These are phyloP conservation scores for Greenwoodochromis staneri DNA, from an alignment of 2,113 vertebrate genomes.

Conservation along the genomic window DNA sequence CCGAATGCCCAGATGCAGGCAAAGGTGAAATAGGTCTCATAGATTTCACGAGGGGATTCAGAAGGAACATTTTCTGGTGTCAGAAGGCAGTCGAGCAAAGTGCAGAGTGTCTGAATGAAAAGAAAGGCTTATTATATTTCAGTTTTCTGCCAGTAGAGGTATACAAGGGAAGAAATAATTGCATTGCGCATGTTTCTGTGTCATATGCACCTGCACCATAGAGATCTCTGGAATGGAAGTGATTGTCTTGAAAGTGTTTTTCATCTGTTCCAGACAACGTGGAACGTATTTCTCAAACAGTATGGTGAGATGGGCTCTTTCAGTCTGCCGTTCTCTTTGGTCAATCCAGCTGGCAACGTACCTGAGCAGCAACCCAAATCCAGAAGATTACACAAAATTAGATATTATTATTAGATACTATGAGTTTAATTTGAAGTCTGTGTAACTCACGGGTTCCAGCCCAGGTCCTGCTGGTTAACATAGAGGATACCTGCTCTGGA, in stretches of 20 bases:
- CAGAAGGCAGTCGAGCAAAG: slow-evolving; percentile 74
- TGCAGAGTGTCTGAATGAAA: slow-evolving; percentile 67
- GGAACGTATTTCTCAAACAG: slow-evolving; percentile 72
- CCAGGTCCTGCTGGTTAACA: slow-evolving; percentile 71
- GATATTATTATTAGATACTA: neutral
- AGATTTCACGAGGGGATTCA: slow-evolving; percentile 74
- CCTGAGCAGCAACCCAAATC: slow-evolving; percentile 3
- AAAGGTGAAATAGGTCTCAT: slow-evolving; percentile 78
- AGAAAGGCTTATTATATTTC: neutral
- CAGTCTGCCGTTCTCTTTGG: slow-evolving; percentile 66
- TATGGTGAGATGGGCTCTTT: slow-evolving; percentile 70
- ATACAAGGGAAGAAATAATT: neutral
- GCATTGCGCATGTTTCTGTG: neutral
- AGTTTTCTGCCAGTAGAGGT: neutral
- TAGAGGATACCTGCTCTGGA: slow-evolving; percentile 71
- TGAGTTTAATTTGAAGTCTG: neutral
- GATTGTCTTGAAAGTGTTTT: slow-evolving; percentile 71
- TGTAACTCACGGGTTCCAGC: slow-evolving; percentile 72
- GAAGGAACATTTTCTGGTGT: slow-evolving; percentile 73
- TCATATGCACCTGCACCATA: slow-evolving; percentile 60
- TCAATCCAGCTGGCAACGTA: slow-evolving; percentile 73
- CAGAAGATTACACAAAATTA: neutral
- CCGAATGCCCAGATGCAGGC: slow-evolving; percentile 77
- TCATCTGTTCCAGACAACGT: slow-evolving; percentile 69
- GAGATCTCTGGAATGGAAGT: slow-evolving; percentile 74